phyloP scores from a whole-genome alignment of 2,797 vertebrate genomes.

The Lacerta bilineata region DNA sequence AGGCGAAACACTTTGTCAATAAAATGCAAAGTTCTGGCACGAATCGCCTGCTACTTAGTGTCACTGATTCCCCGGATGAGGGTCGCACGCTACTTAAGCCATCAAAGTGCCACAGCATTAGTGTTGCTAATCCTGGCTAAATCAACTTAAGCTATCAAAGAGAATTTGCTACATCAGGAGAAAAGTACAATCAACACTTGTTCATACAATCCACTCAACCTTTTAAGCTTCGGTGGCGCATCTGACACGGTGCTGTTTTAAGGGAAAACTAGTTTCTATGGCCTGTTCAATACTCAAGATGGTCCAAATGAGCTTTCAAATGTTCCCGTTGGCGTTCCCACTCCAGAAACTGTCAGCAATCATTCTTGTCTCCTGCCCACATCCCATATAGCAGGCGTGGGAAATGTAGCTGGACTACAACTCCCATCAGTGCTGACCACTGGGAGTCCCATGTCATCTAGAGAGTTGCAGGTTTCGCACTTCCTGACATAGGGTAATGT shows the following conservation, averaged over 20 bases:
- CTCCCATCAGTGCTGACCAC: not conserved
- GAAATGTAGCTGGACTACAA: not conserved
- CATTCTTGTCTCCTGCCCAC: not conserved
- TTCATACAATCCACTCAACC: conserved; percentile 1
- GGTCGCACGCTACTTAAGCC: conserved; percentile 3
- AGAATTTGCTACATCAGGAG: conserved; percentile 30
- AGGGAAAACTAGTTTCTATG: not conserved
- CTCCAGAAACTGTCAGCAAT: not conserved
- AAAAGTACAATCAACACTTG: conserved; percentile 16
- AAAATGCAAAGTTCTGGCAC: conserved; percentile 40
- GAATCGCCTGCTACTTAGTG: conserved; percentile 48
- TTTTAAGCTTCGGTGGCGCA: not conserved
- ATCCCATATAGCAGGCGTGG: not conserved
- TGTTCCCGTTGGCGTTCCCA: too few relatives aligned
- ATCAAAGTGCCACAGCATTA: conserved; percentile 35
- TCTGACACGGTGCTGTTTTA: conserved; percentile 8
- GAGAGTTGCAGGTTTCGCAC: not conserved
- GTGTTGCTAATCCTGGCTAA: conserved; percentile 39
- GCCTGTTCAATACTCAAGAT: not conserved
- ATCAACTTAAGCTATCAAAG: conserved; percentile 43
- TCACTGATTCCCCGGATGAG: conserved; percentile 37
- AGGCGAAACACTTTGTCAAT: conserved; percentile 55
- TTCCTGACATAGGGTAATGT: not conserved
- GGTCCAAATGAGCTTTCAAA: not conserved
- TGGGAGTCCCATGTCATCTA: not conserved